Evolutionary conservation across 2,113 vertebrate genomes (phyloP).

Genomic region (Pituophis catenifer): DNA sequence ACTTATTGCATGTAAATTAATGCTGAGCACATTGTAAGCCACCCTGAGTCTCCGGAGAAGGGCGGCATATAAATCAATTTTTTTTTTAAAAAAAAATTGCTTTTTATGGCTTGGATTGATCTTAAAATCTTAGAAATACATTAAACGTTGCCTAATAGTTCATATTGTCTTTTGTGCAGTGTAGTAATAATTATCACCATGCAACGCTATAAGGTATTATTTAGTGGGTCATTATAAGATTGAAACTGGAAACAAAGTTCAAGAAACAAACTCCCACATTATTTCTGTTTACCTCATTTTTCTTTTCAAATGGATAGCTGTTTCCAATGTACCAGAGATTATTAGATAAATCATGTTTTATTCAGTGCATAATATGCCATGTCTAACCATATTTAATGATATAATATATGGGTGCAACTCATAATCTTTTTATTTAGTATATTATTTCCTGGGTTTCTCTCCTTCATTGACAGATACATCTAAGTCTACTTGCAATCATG

Average conservation of each 20-base stretch:
- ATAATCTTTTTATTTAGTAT: background rate
- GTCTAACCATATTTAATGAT: background rate
- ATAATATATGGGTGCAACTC: background rate
- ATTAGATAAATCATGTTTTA: background rate
- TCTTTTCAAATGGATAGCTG: background rate
- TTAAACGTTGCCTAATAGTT: background rate
- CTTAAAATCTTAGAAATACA: background rate
- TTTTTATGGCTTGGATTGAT: background rate
- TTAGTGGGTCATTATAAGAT: background rate
- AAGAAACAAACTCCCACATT: background rate
- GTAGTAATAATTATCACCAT: background rate
- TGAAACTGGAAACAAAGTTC: background rate
- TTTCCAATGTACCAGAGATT: background rate
- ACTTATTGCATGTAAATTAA: background rate
- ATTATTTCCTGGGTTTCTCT: background rate
- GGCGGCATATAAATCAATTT: no score
- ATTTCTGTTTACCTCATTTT: background rate
- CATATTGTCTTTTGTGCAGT: background rate
- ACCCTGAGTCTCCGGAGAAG: no score
- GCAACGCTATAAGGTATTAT: background rate
- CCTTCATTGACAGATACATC: background rate
- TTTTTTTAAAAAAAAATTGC: no score
- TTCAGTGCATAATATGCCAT: background rate
- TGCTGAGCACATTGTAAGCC: no score
- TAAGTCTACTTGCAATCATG: background rate